These are phyloP conservation scores for Mayetiola destructor DNA, from an alignment of 2,888 invertebrate genomes.

Conservation along the genomic window DNA sequence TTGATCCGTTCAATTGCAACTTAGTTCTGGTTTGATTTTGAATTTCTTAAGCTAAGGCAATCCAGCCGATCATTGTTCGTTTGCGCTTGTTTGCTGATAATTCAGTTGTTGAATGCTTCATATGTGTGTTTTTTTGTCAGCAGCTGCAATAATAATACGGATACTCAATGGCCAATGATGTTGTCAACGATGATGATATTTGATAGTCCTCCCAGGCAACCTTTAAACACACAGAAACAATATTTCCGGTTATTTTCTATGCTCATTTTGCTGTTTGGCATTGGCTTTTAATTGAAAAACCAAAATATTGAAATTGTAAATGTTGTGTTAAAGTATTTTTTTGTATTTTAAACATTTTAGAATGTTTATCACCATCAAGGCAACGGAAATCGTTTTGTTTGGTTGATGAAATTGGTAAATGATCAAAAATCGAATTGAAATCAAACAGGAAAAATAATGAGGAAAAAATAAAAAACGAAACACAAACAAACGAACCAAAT, in stretches of 20 bases:
- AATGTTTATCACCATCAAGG: neutral
- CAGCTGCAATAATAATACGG: neutral
- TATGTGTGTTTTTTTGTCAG: no score
- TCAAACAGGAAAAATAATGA: neutral
- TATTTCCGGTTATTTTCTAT: conserved; percentile 33
- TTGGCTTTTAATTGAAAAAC: conserved; percentile 14
- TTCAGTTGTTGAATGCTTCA: neutral
- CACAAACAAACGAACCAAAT: neutral
- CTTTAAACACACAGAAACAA: conserved; percentile 44
- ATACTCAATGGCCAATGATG: conserved; percentile 1
- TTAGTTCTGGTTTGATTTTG: neutral
- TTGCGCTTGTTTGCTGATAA: neutral
- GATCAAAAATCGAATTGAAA: no score
- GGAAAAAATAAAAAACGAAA: neutral
- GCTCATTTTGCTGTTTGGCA: conserved; percentile 16
- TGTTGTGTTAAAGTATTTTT: neutral
- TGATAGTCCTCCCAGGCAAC: conserved; percentile 37
- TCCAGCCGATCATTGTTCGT: neutral
- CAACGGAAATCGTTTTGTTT: no score
- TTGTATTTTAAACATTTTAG: neutral
- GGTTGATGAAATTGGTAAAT: no score
- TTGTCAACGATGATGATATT: conserved; percentile 8
- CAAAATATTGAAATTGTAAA: neutral
- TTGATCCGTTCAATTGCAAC: neutral
- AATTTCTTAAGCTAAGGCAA: neutral